Evolutionary conservation across 2,797 vertebrate genomes (phyloP).

Genomic region (Syndactyla subalaris): DNA sequence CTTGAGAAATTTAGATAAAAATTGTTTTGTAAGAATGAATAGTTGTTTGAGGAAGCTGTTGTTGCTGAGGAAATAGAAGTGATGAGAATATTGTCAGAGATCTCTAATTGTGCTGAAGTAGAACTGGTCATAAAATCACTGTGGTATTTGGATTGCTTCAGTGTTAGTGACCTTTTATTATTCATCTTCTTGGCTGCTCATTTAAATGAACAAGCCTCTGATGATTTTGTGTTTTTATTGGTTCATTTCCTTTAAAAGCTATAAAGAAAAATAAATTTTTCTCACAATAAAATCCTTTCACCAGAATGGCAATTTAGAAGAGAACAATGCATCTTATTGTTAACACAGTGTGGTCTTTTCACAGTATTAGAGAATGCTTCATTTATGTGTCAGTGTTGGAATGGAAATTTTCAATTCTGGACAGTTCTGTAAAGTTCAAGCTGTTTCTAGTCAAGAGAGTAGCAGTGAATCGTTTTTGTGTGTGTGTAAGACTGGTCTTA

Average conservation of each 20-base stretch:
- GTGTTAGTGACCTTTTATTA: not conserved
- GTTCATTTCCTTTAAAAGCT: slow-evolving; percentile 41
- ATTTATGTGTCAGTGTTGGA: not conserved
- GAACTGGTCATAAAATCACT: not conserved
- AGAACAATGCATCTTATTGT: not conserved
- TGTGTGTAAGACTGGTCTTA: not conserved
- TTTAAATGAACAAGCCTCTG: not conserved
- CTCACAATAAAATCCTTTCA: slow-evolving; percentile 19
- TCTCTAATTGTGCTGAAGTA: not conserved
- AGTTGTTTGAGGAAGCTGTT: not conserved
- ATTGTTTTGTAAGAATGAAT: not conserved
- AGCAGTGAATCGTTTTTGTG: not conserved
- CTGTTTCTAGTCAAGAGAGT: not conserved
- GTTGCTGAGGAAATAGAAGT: not conserved
- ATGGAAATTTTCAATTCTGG: not conserved
- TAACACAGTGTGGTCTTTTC: not conserved
- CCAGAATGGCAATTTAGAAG: not conserved
- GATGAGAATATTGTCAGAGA: not conserved
- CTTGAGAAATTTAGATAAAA: not conserved
- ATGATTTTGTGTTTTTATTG: slow-evolving; percentile 1
- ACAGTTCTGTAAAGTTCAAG: not conserved
- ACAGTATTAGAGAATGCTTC: not conserved
- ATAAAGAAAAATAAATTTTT: not conserved
- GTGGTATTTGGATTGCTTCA: slow-evolving; percentile 5
- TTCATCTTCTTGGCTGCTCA: not conserved